These are phyloP conservation scores for Paguma larvata DNA, from an alignment of 2,797 vertebrate genomes.

Conservation along the genomic window DNA sequence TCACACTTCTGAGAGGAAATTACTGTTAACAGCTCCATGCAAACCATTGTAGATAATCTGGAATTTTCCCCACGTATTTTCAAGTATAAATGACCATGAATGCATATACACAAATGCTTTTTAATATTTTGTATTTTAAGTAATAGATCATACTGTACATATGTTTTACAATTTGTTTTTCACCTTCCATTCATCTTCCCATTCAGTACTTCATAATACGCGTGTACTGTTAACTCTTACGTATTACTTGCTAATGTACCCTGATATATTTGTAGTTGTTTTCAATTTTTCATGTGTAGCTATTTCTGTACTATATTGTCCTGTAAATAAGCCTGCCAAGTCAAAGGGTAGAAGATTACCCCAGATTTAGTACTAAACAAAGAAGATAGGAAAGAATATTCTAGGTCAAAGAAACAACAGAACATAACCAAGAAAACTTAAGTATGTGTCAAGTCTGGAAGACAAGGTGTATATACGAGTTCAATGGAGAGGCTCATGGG, in stretches of 20 bases:
- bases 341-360: not conserved
- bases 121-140: conserved; percentile 45
- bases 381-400: not conserved
- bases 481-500: not conserved
- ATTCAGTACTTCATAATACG: conserved; percentile 15
- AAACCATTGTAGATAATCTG: conserved; percentile 9
- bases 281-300: not conserved
- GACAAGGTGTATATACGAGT: not conserved
- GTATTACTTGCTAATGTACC: not conserved
- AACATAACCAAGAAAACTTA: not conserved
- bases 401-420: not conserved
- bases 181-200: not conserved
- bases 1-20: not conserved
- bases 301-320: not conserved
- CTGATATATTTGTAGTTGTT: not conserved
- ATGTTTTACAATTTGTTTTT: conserved; percentile 44
- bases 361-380: conserved; percentile 3
- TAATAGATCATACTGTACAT: not conserved
- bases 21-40: not conserved
- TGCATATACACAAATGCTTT: not conserved
- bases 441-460: not conserved
- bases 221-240: not conserved
- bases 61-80: not conserved
- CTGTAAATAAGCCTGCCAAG: not conserved
- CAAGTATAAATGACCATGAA: not conserved